phyloP scores from a whole-genome alignment of 2,797 vertebrate genomes.

The Craterocephalus amniculus region DNA sequence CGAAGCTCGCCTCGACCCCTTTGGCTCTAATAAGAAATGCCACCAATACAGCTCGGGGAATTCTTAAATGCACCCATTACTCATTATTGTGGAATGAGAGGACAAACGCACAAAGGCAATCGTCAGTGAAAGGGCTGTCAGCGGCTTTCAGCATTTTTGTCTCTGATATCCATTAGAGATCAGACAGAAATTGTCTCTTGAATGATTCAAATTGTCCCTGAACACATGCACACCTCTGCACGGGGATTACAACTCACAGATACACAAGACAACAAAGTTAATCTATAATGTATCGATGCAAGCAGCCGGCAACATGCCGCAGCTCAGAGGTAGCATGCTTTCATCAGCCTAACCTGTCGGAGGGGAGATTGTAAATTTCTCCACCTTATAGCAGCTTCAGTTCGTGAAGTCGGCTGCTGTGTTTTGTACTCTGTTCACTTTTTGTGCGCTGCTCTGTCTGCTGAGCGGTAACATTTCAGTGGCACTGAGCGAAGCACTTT shows the following conservation, averaged over 20 bases:
- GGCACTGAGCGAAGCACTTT: constrained; percentile 34
- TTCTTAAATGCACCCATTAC: constrained; percentile 32
- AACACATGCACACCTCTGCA: constrained; percentile 7
- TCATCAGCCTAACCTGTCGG: constrained; percentile 16
- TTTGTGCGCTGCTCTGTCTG: constrained; percentile 7
- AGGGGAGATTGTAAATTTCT: constrained; percentile 12
- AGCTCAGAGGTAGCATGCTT: constrained; percentile 10
- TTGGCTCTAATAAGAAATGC: constrained; percentile 35
- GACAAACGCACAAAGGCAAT: constrained; percentile 9
- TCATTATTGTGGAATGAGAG: constrained; percentile 22
- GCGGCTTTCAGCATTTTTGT: constrained; percentile 14
- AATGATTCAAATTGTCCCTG: constrained; percentile 28
- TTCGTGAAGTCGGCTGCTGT: constrained; percentile 14
- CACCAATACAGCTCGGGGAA: constrained; percentile 15
- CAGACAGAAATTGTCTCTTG: constrained; percentile 21
- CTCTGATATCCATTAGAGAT: constrained; percentile 12
- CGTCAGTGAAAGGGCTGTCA: constrained; percentile 23
- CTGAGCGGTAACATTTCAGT: constrained; percentile 15
- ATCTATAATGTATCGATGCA: constrained; percentile 25
- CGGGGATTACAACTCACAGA: neutral
- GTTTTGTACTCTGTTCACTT: constrained; percentile 39
- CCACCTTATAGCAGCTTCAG: constrained; percentile 15
- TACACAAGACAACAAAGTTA: constrained; percentile 6
- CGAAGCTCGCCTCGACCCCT: constrained; percentile 20
- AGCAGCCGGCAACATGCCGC: neutral